A percentile compares a stretch with the other conserved stretches of the same genome.
These are phyloP conservation scores for Drosophila sp. DNA, from an alignment of 1,140 invertebrate genomes.

Conservation along the genomic window DNA sequence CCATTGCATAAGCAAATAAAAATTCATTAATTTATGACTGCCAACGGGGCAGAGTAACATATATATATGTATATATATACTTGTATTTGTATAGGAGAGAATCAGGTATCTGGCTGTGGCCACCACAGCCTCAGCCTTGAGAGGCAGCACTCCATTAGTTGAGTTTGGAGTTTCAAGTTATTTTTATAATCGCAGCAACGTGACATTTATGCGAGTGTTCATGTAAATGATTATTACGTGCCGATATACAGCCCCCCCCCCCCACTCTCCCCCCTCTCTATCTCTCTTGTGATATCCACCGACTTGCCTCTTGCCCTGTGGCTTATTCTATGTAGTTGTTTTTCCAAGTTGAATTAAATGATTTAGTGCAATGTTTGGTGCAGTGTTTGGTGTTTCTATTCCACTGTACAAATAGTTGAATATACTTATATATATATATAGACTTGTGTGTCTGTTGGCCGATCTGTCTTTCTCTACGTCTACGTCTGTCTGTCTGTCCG, in stretches of 20 bases:
- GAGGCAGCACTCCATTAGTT: conserved; percentile 44
- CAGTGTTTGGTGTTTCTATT: conserved; percentile 22
- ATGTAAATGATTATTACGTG: conserved; percentile 81
- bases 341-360: conserved; percentile 73
- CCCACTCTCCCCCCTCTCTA: not conserved
- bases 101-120: conserved; percentile 9
- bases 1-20: conserved; percentile 81
- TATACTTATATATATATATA: not conserved
- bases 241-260: conserved; percentile 32
- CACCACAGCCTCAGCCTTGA: conserved; percentile 17
- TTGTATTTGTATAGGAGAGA: not conserved
- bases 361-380: conserved; percentile 51
- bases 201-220: conserved; percentile 81
- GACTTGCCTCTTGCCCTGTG: not conserved
- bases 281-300: not conserved
- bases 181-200: conserved; percentile 78
- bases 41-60: conserved; percentile 44
- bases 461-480: conserved; percentile 10
- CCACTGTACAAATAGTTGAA: conserved; percentile 2
- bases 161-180: conserved; percentile 73
- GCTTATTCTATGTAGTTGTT: conserved; percentile 47
- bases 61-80: not conserved
- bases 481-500: conserved; percentile 14
- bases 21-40: conserved; percentile 80
- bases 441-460: not conserved